Conservation (phyloP, 1,140 invertebrate species). For the Neodiprion pinetum region DNA sequence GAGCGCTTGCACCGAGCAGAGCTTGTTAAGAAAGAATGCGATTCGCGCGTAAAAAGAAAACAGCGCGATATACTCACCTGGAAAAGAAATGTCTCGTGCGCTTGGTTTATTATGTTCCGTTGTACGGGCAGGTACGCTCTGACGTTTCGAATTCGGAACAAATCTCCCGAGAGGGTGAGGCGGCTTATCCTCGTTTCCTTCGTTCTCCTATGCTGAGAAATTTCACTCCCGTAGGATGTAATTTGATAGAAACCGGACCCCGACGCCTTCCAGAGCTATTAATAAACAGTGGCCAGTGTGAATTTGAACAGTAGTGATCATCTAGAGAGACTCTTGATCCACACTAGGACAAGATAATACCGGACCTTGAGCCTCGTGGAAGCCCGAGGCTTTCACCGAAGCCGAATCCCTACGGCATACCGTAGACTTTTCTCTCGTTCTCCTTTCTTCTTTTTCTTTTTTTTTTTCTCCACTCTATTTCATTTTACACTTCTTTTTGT, state of each 20-base stretch:
- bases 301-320: slow-evolving; percentile 1
- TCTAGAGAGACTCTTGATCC: not conserved
- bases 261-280: not conserved
- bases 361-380: slow-evolving; percentile 34
- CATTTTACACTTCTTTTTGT: slow-evolving; percentile 14
- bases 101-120: not conserved
- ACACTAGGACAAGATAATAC: slow-evolving; percentile 1
- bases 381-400: slow-evolving; percentile 42
- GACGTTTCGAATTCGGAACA: too few relatives aligned
- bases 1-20: slow-evolving; percentile 30
- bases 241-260: too few relatives aligned
- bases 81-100: not conserved
- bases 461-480: slow-evolving; percentile 17
- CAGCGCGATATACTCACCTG: not conserved
- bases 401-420: slow-evolving; percentile 41
- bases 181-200: too few relatives aligned
- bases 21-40: slow-evolving; percentile 53
- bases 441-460: slow-evolving; percentile 18
- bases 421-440: slow-evolving; percentile 22
- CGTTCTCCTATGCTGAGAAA: too few relatives aligned
- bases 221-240: too few relatives aligned
- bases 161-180: too few relatives aligned
- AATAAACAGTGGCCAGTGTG: not conserved
- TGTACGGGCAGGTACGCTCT: not conserved
- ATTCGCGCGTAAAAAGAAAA: slow-evolving; percentile 9